These are phyloP conservation scores for Acanthosepion pharaonis DNA, from an alignment of 2,888 invertebrate genomes.

Conservation along the genomic window DNA sequence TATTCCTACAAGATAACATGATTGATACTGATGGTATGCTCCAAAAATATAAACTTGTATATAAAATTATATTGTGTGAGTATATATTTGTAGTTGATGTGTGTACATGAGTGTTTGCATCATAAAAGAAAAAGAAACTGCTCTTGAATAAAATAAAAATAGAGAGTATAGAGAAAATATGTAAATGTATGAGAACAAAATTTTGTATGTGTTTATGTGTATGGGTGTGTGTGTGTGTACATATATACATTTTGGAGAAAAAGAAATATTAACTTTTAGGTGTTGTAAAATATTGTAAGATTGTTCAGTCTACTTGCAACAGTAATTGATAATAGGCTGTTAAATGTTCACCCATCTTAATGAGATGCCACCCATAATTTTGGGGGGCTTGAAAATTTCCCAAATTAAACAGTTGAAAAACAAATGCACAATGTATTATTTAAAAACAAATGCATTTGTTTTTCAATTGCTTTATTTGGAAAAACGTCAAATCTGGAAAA, in stretches of 20 bases:
- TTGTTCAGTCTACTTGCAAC: not conserved
- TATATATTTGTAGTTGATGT: too few species aligned
- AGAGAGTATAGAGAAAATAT: not conserved
- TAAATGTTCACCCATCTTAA: not conserved
- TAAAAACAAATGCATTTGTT: slow-evolving; percentile 47
- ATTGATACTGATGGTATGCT: not conserved
- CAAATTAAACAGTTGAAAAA: slow-evolving; percentile 46
- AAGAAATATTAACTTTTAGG: not conserved
- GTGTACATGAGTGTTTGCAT: too few species aligned
- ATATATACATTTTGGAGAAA: not conserved
- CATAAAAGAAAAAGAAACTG: not conserved
- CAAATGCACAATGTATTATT: slow-evolving; percentile 47
- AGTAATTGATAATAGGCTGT: not conserved
- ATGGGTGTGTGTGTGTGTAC: not conserved
- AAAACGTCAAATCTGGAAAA: slow-evolving; percentile 35
- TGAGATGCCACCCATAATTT: not conserved
- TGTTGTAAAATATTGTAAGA: too few species aligned
- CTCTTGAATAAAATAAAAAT: not conserved
- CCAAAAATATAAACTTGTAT: not conserved
- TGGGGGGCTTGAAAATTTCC: not conserved
- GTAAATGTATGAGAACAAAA: not conserved
- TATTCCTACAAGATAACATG: too few species aligned
- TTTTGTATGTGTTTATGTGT: not conserved
- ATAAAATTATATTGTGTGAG: not conserved
- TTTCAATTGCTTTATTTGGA: slow-evolving; percentile 47